Base-by-base conservation (phyloP, 1,140 invertebrate genomes). In the Pogonomyrmex californicus region DNA sequence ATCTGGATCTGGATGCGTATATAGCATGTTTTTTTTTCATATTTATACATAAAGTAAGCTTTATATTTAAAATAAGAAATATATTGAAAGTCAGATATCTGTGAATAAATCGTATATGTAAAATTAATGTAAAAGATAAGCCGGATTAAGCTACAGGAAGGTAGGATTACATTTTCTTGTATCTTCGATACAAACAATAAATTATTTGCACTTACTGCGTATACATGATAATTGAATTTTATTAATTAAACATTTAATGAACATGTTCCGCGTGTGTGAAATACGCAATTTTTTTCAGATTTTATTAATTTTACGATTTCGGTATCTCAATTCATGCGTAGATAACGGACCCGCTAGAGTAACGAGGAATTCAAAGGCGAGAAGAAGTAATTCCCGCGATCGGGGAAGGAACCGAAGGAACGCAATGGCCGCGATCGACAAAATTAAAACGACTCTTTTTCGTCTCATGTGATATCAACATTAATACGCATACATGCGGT, bases 381-480 rank as follows among this genome's bases (percentile, higher is more conserved):
- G 63, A 17, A 56, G 54, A 17, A 17, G 36, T 14, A n/a, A 36
- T 14, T 5, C 14, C 17, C 9, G 9, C 62, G 60, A 51, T 23
- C 23, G n/a, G 17, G 44, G 9, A 38, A 14, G 5, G 0, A 65
- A 63, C 17, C 30, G 14, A 30, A 51, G 76, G 14, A 62, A 63
- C 44, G 58, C 44, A 36, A 17, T 14, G 44, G 4, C 10, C 38
- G 41, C 68, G 68, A 83, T 62, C 79, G 70, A 49, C 41, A 33
- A 83, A 75, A 83, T 83, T 83, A 83, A 83, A 83, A 83, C 41
- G 79, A 75, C 7, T 78, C 62, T 78, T 85, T 85, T 78, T 85
- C n/a, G 17, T 65, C 82, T 85, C 82, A 63, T 78, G 58, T 47
- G 36, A 41, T 63, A 78, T 85, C 38, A 78, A 85, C 62, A 73